Percentiles rank a stretch among this genome's conserved stretches.
phyloP scores from a whole-genome alignment of 2,888 invertebrate genomes.

The Achlya flavicornis region DNA sequence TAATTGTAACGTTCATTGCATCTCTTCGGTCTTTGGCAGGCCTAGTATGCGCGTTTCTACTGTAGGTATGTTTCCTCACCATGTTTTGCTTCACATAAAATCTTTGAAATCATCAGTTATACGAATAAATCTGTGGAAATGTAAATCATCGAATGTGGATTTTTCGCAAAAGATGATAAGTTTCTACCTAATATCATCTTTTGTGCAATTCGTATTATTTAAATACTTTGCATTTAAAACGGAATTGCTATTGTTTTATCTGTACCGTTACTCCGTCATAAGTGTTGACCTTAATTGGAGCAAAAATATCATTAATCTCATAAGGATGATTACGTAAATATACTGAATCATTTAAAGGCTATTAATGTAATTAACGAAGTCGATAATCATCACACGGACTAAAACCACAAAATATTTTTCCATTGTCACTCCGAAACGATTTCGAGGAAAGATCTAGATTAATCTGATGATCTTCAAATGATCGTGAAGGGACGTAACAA shows the following conservation, averaged over 20 bases:
- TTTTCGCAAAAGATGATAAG: neutral
- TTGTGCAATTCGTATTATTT: too few relatives aligned
- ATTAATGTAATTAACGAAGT: neutral
- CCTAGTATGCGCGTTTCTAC: neutral
- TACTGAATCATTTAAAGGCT: neutral
- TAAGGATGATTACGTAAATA: neutral
- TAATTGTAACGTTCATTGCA: neutral
- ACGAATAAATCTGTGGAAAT: too few relatives aligned
- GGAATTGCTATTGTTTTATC: neutral
- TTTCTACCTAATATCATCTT: neutral
- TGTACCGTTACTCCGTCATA: neutral
- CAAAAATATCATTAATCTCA: constrained; percentile 3
- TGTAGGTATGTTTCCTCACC: neutral
- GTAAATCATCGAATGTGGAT: neutral
- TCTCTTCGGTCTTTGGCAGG: neutral
- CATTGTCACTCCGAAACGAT: neutral
- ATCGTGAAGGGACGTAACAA: neutral
- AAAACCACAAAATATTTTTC: neutral
- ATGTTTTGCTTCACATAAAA: constrained; percentile 1
- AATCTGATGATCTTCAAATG: neutral
- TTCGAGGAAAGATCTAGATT: neutral
- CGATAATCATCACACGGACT: neutral
- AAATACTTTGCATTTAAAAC: too few relatives aligned
- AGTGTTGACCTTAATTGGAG: neutral
- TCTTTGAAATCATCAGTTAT: neutral